Conservation (phyloP, 2,797 vertebrate species). For the Catharus ustulatus region DNA sequence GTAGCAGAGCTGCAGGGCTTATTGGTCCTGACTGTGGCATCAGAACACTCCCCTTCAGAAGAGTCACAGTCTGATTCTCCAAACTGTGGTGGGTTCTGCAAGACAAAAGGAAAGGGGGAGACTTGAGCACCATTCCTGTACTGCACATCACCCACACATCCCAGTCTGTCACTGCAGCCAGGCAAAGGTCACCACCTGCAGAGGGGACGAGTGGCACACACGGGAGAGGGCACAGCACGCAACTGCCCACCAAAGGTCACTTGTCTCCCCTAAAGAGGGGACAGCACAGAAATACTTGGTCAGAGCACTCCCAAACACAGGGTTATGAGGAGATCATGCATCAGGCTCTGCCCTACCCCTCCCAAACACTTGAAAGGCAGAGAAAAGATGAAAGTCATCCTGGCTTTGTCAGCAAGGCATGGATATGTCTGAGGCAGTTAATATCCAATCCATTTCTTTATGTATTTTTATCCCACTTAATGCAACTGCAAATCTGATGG, state of each 20-base stretch:
- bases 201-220: background rate
- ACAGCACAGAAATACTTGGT: background rate
- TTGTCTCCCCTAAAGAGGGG: background rate
- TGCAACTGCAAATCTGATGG: background rate
- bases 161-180: background rate
- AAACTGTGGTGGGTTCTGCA: constrained; percentile 92
- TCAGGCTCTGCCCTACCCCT: background rate
- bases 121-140: background rate
- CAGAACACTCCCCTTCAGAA: constrained; percentile 96
- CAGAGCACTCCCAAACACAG: background rate
- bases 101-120: constrained; percentile 34
- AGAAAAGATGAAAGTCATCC: background rate
- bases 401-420: background rate
- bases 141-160: background rate
- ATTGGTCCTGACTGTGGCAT: constrained; percentile 95
- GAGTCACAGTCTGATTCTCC: constrained; percentile 93
- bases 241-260: background rate
- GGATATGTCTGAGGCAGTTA: background rate
- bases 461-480: background rate
- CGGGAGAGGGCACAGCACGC: background rate
- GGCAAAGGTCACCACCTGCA: background rate
- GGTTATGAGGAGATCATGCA: background rate
- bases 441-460: background rate
- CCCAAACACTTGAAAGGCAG: background rate
- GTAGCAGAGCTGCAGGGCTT: constrained; percentile 90